Evolutionary conservation across 1,140 invertebrate species (phyloP).

Genomic region (Gryllus bimaculatus): DNA sequence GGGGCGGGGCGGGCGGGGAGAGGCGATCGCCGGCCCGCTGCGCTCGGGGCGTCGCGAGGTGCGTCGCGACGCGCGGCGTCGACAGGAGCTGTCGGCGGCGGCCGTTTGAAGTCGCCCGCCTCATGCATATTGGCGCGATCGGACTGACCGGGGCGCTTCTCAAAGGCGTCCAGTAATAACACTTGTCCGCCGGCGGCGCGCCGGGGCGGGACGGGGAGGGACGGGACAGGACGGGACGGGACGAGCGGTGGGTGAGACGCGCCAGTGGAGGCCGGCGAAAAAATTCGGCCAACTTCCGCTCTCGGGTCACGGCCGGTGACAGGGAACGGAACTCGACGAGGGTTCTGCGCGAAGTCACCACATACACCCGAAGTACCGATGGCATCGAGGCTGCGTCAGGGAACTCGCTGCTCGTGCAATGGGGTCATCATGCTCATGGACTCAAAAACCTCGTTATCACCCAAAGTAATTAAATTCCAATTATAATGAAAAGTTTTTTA

Average conservation of each 20-base stretch:
- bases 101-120: neutral
- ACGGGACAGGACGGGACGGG: neutral
- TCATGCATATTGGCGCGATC: neutral
- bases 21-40: no score
- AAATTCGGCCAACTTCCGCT: neutral
- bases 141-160: neutral
- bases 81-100: no score
- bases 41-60: no score
- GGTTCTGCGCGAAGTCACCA: no score
- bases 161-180: neutral
- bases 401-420: neutral
- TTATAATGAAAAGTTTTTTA: neutral
- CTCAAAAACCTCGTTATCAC: neutral
- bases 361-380: no score
- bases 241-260: no score
- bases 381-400: no score
- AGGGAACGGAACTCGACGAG: neutral
- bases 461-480: neutral
- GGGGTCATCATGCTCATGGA: neutral
- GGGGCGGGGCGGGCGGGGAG: no score
- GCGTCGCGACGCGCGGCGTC: no score
- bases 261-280: neutral
- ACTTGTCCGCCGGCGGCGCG: neutral
- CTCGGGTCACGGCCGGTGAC: neutral
- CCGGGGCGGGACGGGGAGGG: no score